Percentiles rank a stretch among this genome's conserved stretches.
These are phyloP conservation scores for Myripristis murdjan DNA, from an alignment of 2,797 vertebrate species.

Conservation along the genomic window DNA sequence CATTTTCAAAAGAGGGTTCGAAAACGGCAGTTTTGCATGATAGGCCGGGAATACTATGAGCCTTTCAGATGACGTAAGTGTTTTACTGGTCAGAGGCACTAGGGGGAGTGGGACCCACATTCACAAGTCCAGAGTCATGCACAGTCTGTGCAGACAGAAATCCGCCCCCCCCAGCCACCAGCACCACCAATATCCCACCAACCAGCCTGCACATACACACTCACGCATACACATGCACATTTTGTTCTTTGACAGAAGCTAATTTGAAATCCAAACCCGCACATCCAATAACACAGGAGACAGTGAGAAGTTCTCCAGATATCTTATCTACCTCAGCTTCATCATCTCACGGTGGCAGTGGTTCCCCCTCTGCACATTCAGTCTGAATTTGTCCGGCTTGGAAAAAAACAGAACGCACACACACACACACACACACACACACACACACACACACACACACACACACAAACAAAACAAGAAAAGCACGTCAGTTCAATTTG, in stretches of 20 bases:
- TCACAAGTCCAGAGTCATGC: slow-evolving; percentile 56
- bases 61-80: slow-evolving; percentile 81
- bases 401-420: slow-evolving; percentile 21
- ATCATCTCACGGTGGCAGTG: slow-evolving; percentile 43
- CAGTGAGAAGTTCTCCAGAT: slow-evolving; percentile 78
- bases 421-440: too few relatives aligned
- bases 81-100: slow-evolving; percentile 76
- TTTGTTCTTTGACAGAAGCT: slow-evolving; percentile 67
- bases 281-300: slow-evolving; percentile 70
- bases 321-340: slow-evolving; percentile 75
- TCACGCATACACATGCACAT: slow-evolving; percentile 30
- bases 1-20: slow-evolving; percentile 46
- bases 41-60: slow-evolving; percentile 35
- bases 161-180: slow-evolving; percentile 21
- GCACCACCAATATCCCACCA: slow-evolving; percentile 64
- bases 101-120: slow-evolving; percentile 84
- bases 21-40: slow-evolving; percentile 51
- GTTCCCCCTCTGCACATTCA: slow-evolving; percentile 48
- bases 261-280: slow-evolving; percentile 78
- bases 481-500: slow-evolving; percentile 73
- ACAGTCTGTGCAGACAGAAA: slow-evolving; percentile 41
- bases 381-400: slow-evolving; percentile 47
- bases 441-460: too few relatives aligned
- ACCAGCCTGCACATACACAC: slow-evolving; percentile 57
- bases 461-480: too few relatives aligned